Base-by-base conservation (phyloP, 2,797 vertebrate genomes). In the Agapornis canus region DNA sequence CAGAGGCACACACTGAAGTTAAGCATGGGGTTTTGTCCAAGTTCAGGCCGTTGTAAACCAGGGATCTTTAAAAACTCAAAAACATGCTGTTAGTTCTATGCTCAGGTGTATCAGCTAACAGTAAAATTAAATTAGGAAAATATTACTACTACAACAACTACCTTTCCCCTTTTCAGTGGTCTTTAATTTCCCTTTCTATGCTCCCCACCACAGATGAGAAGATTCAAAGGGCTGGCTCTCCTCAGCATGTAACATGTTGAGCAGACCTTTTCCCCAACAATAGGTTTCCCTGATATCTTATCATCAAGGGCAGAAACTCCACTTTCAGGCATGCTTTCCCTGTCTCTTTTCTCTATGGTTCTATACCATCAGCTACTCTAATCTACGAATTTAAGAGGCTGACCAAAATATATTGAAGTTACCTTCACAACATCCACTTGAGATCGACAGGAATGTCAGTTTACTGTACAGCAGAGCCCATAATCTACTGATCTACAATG, bases 181-280 rank as follows among this genome's bases (percentile, higher is more conserved):
- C 32, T 47, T 57, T 11, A 18, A 4, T 32, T 57, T 72, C 22
- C 22, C 20, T 51, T 57, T 71, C 39, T 39, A 31, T 6, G 23
- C 17, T 84, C 20, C 12, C 9, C 11, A 39, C 37, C 32, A 52
- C 17, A 63, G 32, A 32, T 6, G 12, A 35, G 52, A 60, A 25
- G 26, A 18, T 10, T 61, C 31, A 15, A n/a, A 5, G 18, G 20
- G 10, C 22, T n/a, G 40, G 17, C 17, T 47, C 20, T 81, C 61
- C 27, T 52, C 31, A 42, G 39, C 17, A 42, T 3, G 2, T 2
- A 0, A 32, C 3, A 6, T 9, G 6, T 29, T 26, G 23, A 81
- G 43, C 26, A 29, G 27, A 21, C 31, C 13, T n/a, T 39, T 57
- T 40, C 23, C 16, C 11, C 43, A 63, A 6, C 29, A 56, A 20